Base-by-base conservation (phyloP, 2,888 invertebrate genomes). In the Crossocerus cetratus region DNA sequence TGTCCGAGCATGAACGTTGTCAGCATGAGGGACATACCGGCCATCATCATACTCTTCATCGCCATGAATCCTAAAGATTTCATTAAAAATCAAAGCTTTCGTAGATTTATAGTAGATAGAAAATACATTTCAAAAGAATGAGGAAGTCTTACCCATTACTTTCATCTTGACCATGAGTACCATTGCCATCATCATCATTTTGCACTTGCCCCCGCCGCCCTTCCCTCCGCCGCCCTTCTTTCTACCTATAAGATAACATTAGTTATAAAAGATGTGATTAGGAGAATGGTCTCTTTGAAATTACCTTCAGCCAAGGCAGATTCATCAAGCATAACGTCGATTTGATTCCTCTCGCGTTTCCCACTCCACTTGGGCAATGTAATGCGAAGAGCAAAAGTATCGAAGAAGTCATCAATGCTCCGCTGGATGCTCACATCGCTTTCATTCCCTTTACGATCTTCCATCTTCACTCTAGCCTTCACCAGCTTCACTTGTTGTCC, bases 141-240 rank as follows among this genome's bases (percentile, higher is more conserved):
- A 1, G 1, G 8, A 59, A 43, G 13, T 16, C 44, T 82, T 88
- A 87, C 93, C 93, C 92, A 93, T 92, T 90, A 93, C 91, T 54
- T 93, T 90, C 86, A 93, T 92, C 91, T 93, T 93, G 82, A 93
- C 91, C 92, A 93, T 93, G 74, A 92, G 92, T 91, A 93, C 90
- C 91, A 93, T 92, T 8, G 92, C 92, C 92, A 93, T 93, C 93
- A 93, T 93, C 92, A 93, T 93, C 91, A 93, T 93, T 74, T 92
- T 93, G 85, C 92, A 93, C 84, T 92, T 92, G 1, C 91, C 91
- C 0, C 83, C 83, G 23, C 78, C 77, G 1, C 91, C 91, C 1
- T 77, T 76, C 0, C 71, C 69, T 5, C 72, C 72, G 0, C 88
- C 91, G 0, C 88, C 87, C 0, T 90, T 91, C 2, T 88, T 87